Base-by-base conservation (phyloP, 2,797 vertebrate species). In the Eulemur albifrons region DNA sequence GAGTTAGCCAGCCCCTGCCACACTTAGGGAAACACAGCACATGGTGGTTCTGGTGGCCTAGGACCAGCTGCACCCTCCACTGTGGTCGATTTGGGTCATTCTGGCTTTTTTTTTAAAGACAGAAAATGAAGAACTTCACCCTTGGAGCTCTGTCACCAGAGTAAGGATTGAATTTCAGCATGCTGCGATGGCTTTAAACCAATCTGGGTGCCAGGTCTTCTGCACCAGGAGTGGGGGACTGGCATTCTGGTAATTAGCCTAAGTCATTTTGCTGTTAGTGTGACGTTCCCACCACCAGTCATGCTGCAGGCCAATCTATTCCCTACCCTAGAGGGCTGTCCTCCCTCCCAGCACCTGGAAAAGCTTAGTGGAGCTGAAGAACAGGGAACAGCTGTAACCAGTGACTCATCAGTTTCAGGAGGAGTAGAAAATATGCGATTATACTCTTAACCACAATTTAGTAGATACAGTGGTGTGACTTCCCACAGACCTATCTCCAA, bases 301-400 rank as follows among this genome's bases (percentile, higher is more conserved):
- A 17, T 61, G 43, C n/a, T n/a, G 11, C 4, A 32, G 65, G 18
- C 43, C 38, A 40, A 15, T 83, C 59, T n/a, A 11, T 63, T 85
- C 70, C 40, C 48, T 89, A 23, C 15, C 21, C 45, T 54, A 2
- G 12, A 14, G 67, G 38, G 73, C 73, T 94, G 25, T 77, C 20
- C 11, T 32, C 7, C 15, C 45, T 69, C 9, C 11, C n/a, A 92
- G 43, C 38, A 32, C 79, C 69, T 85, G 59, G 69, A 52, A 86
- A 54, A 57, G 73, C 67, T 85, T 21, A 72, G 72, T 57, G 45
- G 52, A 38, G n/a, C 72, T 70, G 40, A 73, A 90, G 87, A 89
- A 61, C 40, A 76, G 83, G 30, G 32, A 93, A 81, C 88, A 93
- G 93, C 90, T 96, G 87, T 69, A 43, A 70, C 38, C 82, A 65